A percentile compares a stretch with the other conserved stretches of the same genome.
Conservation (phyloP, 2,888 invertebrate species). For the Ischnus inquisitorius region DNA sequence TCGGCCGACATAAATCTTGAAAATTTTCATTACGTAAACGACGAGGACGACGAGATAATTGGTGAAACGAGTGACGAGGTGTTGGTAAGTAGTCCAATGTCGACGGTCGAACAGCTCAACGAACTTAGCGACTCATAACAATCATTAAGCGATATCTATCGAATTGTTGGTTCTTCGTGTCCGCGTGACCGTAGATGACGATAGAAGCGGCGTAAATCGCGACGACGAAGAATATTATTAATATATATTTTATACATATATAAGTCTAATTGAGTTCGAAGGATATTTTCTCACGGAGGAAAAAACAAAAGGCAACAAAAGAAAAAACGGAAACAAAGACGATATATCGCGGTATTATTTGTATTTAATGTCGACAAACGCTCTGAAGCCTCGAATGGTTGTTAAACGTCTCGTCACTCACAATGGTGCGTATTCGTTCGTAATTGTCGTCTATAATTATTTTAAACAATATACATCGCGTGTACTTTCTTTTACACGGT, state of each 20-base stretch:
- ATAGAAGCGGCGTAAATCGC: slow-evolving; percentile 35
- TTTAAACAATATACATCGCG: slow-evolving; percentile 30
- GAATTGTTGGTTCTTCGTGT: slow-evolving; percentile 63
- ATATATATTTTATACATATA: slow-evolving; percentile 58
- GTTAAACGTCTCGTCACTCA: slow-evolving; percentile 22
- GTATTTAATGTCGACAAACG: slow-evolving; percentile 41
- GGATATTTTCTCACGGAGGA: slow-evolving; percentile 51
- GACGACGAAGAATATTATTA: slow-evolving; percentile 57
- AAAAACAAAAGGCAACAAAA: slow-evolving; percentile 1
- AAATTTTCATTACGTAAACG: slow-evolving; percentile 86
- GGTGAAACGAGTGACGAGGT: slow-evolving; percentile 42
- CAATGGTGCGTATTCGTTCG: slow-evolving; percentile 38
- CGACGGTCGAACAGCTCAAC: slow-evolving; percentile 73
- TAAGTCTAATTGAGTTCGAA: slow-evolving; percentile 59
- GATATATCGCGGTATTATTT: slow-evolving; percentile 55
- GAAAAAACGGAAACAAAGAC: neutral
- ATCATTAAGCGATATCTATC: slow-evolving; percentile 50
- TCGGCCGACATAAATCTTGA: slow-evolving; percentile 87
- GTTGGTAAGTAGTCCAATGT: slow-evolving; percentile 65
- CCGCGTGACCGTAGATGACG: slow-evolving; percentile 31
- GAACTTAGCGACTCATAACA: slow-evolving; percentile 76
- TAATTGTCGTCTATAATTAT: slow-evolving; percentile 30
- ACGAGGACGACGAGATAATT: slow-evolving; percentile 79
- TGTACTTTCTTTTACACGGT: slow-evolving; percentile 13
- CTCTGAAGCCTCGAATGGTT: too few relatives aligned